Evolutionary conservation across 2,797 vertebrate genomes (phyloP).

Genomic region (Artibeus jamaicensis): DNA sequence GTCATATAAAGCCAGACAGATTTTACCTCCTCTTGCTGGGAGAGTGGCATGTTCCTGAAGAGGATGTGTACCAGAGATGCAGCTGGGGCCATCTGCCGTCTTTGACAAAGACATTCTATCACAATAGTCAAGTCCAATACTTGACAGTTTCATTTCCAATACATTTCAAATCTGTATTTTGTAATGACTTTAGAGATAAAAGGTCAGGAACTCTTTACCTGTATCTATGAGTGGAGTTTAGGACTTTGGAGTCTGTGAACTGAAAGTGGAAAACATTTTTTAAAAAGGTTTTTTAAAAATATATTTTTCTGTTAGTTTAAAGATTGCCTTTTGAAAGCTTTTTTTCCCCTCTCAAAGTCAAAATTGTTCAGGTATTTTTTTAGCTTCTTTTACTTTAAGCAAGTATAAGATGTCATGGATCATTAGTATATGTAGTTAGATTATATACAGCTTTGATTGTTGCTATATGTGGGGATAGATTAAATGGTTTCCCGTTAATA

Average conservation of each 20-base stretch:
- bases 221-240: background rate
- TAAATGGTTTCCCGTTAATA: background rate
- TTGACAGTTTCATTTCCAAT: background rate
- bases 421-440: background rate
- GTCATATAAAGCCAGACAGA: background rate
- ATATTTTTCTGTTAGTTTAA: constrained; percentile 2
- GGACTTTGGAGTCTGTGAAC: background rate
- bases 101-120: background rate
- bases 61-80: background rate
- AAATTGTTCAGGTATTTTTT: background rate
- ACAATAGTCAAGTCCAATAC: background rate
- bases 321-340: background rate
- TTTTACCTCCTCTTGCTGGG: background rate
- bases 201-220: background rate
- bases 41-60: background rate
- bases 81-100: background rate
- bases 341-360: background rate
- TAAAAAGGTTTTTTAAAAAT: background rate
- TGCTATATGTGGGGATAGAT: background rate
- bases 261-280: background rate
- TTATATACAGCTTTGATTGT: background rate
- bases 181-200: background rate
- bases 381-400: background rate
- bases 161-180: background rate
- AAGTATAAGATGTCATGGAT: background rate